Evolutionary conservation across 1,140 invertebrate genomes (phyloP).

Genomic region (Neomicropteryx cornuta): DNA sequence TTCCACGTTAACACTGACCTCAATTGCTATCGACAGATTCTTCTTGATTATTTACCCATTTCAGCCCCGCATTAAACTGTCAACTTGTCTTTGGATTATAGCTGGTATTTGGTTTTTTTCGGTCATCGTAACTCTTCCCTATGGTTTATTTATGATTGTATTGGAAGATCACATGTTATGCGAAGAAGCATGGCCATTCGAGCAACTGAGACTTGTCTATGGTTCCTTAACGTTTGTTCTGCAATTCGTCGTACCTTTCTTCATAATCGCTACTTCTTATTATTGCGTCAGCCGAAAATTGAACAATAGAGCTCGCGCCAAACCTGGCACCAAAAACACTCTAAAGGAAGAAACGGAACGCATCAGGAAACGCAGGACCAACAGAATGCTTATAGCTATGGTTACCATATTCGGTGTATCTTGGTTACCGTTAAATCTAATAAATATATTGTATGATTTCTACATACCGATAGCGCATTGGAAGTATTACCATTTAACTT

Average conservation of each 20-base stretch:
- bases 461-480: constrained; percentile 57
- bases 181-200: constrained; percentile 84
- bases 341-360: constrained; percentile 64
- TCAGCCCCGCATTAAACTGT: constrained; percentile 79
- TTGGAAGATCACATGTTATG: constrained; percentile 43
- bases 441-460: constrained; percentile 83
- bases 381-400: constrained; percentile 96
- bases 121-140: constrained; percentile 79
- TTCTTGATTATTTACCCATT: constrained; percentile 97
- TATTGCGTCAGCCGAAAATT: constrained; percentile 82
- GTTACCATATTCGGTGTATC: constrained; percentile 90
- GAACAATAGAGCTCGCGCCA: constrained; percentile 61
- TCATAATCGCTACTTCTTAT: constrained; percentile 93
- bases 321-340: constrained; percentile 64
- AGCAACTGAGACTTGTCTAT: constrained; percentile 64
- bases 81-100: constrained; percentile 76
- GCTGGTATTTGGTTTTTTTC: constrained; percentile 85
- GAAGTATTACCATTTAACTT: constrained; percentile 73
- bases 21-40: constrained; percentile 94
- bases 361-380: constrained; percentile 65
- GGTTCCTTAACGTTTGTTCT: constrained; percentile 77
- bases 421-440: constrained; percentile 91
- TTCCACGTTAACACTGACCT: constrained; percentile 91
- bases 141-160: constrained; percentile 47
- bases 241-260: constrained; percentile 91